Conservation (phyloP, 92 coral and sea anemone genomes). For the Phenganax marumi region DNA sequence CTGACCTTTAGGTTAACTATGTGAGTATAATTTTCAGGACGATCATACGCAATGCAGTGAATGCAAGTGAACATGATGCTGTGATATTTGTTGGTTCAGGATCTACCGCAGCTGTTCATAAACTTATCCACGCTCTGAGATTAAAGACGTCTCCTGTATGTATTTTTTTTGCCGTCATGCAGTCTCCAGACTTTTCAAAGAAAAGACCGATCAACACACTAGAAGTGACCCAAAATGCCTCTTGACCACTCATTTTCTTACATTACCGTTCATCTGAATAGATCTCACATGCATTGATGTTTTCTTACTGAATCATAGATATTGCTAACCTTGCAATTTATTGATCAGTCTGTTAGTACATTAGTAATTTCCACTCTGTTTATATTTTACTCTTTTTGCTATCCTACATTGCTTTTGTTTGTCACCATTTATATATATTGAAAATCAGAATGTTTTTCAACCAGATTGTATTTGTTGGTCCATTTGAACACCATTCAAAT, state of each 20-base stretch:
- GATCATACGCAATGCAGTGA: slow-evolving; percentile 94
- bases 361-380: not conserved
- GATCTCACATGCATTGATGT: too few species aligned
- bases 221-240: too few species aligned
- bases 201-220: too few species aligned
- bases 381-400: not conserved
- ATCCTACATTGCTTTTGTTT: not conserved
- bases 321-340: too few species aligned
- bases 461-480: slow-evolving; percentile 91
- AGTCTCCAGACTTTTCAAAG: too few species aligned
- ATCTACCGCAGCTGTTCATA: slow-evolving; percentile 90
- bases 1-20: not conserved
- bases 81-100: slow-evolving; percentile 93
- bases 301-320: too few species aligned
- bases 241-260: too few species aligned
- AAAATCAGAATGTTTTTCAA: not conserved
- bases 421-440: not conserved
- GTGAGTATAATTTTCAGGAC: slow-evolving; percentile 55
- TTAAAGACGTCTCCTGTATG: slow-evolving; percentile 75
- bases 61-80: slow-evolving; percentile 95
- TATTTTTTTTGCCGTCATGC: slow-evolving; percentile 7
- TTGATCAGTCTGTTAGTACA: too few species aligned
- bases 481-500: slow-evolving; percentile 93
- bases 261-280: too few species aligned
- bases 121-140: slow-evolving; percentile 85